Conservation (phyloP, 2,888 invertebrate species). For the Dryococelus australis region DNA sequence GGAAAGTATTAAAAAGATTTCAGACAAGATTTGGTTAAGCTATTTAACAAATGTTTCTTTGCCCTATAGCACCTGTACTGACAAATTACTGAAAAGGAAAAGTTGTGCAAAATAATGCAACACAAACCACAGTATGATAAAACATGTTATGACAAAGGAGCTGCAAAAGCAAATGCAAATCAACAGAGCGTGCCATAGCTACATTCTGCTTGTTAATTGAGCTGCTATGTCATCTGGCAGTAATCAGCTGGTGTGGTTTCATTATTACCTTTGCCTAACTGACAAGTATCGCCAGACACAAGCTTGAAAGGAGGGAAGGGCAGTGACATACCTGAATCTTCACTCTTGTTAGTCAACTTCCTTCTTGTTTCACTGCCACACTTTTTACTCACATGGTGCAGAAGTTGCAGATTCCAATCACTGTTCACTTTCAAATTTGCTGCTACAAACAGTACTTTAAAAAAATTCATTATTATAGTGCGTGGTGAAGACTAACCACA, state of each 20-base stretch:
- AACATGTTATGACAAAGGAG: neutral
- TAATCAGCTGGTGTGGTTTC: neutral
- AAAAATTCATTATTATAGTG: too few relatives aligned
- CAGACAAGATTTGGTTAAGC: too few relatives aligned
- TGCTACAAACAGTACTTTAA: neutral
- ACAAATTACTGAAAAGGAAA: too few relatives aligned
- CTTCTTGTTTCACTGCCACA: neutral
- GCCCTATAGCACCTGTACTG: too few relatives aligned
- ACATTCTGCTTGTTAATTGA: neutral
- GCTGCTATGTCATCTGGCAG: neutral
- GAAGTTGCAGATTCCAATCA: neutral
- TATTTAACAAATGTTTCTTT: too few relatives aligned
- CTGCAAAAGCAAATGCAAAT: neutral
- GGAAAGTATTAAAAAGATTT: too few relatives aligned
- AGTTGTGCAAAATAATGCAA: too few relatives aligned
- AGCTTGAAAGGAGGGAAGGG: neutral
- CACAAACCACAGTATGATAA: too few relatives aligned
- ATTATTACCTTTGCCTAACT: neutral
- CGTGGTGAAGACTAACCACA: too few relatives aligned
- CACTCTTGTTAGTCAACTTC: neutral
- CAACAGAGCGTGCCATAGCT: neutral
- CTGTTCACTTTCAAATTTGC: too few relatives aligned
- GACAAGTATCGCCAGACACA: neutral
- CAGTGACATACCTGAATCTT: neutral
- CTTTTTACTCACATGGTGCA: neutral